A percentile compares a stretch with the other conserved stretches of the same genome.
Evolutionary conservation across 2,888 invertebrate genomes (phyloP).

Genomic region (Metacarcinus magister): DNA sequence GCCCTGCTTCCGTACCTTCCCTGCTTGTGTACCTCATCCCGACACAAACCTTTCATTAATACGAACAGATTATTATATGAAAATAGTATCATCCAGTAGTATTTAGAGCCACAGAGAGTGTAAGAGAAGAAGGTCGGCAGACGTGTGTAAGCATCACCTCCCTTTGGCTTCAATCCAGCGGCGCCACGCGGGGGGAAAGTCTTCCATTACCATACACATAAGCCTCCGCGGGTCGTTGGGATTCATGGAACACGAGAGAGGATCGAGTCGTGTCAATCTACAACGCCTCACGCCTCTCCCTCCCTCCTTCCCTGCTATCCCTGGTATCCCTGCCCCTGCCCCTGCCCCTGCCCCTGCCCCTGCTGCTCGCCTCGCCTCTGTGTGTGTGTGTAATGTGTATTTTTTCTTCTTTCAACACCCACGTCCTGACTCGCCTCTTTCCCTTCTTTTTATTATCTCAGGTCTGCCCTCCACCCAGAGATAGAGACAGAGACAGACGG

Average conservation of each 20-base stretch:
- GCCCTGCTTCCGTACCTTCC: too few relatives aligned
- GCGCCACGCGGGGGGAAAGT: conserved; percentile 7
- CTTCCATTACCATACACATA: conserved; percentile 5
- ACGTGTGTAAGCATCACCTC: background rate
- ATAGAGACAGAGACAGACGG: too few relatives aligned
- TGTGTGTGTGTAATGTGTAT: background rate
- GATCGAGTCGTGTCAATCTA: conserved; percentile 3
- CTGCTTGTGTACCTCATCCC: too few relatives aligned
- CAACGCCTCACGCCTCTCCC: background rate
- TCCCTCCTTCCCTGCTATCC: background rate
- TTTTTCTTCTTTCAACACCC: background rate
- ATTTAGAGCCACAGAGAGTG: background rate
- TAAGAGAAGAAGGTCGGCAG: background rate
- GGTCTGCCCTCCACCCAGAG: background rate
- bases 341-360: background rate
- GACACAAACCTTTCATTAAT: background rate
- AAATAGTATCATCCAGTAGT: background rate
- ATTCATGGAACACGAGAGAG: background rate
- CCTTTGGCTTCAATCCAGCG: background rate
- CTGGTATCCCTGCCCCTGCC: background rate
- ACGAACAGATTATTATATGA: background rate
- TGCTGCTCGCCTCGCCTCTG: background rate
- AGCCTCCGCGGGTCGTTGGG: background rate
- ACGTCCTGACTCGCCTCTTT: background rate
- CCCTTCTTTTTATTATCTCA: background rate